Evolutionary conservation across 2,888 invertebrate genomes (phyloP).

Genomic region (Gari tellinella): DNA sequence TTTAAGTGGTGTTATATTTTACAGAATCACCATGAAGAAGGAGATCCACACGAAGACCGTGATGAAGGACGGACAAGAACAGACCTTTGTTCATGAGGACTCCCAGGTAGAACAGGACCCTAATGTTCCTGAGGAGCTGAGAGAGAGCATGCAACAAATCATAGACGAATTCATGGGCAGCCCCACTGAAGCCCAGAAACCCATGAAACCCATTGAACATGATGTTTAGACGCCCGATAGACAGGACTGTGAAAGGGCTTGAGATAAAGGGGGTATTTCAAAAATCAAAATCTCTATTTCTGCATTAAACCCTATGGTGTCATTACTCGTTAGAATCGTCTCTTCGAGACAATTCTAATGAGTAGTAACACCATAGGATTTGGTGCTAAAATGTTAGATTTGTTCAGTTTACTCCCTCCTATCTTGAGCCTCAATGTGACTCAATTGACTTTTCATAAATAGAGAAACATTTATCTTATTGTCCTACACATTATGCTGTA

Average conservation of each 20-base stretch:
- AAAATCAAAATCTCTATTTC: no score
- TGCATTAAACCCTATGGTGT: no score
- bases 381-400: no score
- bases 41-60: constrained; percentile 82
- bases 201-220: constrained; percentile 65
- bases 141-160: constrained; percentile 82
- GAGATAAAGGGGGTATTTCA: no score
- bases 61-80: constrained; percentile 80
- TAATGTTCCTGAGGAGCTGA: constrained; percentile 85
- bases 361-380: no score
- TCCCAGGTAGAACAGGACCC: constrained; percentile 89
- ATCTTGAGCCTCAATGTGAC: no score
- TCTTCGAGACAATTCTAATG: no score
- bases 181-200: constrained; percentile 67
- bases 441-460: no score
- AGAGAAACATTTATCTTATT: no score
- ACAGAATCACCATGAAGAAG: constrained; percentile 82
- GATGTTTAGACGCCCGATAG: constrained; percentile 52
- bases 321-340: no score
- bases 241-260: background rate
- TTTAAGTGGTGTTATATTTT: background rate
- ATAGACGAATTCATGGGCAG: constrained; percentile 83
- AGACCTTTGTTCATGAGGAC: constrained; percentile 86
- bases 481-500: no score
- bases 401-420: no score